Evolutionary conservation across 2,888 invertebrate species (phyloP).

Genomic region (Danaus chrysippus): DNA sequence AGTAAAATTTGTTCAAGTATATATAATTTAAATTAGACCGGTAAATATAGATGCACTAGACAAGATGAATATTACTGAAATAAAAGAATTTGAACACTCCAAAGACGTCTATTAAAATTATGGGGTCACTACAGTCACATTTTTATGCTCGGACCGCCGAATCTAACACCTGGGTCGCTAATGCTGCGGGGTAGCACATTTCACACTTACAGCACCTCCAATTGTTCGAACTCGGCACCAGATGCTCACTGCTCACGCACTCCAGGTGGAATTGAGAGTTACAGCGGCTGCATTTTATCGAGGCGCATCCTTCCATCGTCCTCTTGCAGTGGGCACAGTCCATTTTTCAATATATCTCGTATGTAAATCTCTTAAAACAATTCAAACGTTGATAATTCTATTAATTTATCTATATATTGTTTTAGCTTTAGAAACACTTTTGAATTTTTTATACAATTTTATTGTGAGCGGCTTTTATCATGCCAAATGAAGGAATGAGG

Average conservation of each 20-base stretch:
- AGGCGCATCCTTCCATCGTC: constrained; percentile 59
- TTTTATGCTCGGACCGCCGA: constrained; percentile 21
- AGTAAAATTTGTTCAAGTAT: neutral
- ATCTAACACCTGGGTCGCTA: constrained; percentile 16
- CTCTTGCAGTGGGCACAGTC: constrained; percentile 62
- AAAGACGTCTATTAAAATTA: constrained; percentile 8
- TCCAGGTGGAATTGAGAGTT: constrained; percentile 61
- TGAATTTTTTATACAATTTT: constrained; percentile 32
- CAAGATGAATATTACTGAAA: neutral
- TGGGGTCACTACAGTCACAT: constrained; percentile 11
- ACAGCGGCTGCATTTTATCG: constrained; percentile 62
- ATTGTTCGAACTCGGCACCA: constrained; percentile 51
- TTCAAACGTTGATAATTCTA: neutral
- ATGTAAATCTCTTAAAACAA: neutral
- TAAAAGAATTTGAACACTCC: neutral
- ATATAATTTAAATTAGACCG: neutral
- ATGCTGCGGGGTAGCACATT: constrained; percentile 10
- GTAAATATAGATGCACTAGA: neutral
- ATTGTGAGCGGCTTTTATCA: constrained; percentile 15
- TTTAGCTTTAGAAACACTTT: constrained; percentile 23
- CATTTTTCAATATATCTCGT: constrained; percentile 37
- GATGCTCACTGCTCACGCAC: constrained; percentile 54
- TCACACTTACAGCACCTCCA: constrained; percentile 61
- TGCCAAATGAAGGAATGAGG: constrained; percentile 14
- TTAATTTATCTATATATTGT: neutral